Evolutionary conservation across 2,113 vertebrate species (phyloP), one percentile per base, ranked within the genome.

Genomic region (Pica pica): DNA sequence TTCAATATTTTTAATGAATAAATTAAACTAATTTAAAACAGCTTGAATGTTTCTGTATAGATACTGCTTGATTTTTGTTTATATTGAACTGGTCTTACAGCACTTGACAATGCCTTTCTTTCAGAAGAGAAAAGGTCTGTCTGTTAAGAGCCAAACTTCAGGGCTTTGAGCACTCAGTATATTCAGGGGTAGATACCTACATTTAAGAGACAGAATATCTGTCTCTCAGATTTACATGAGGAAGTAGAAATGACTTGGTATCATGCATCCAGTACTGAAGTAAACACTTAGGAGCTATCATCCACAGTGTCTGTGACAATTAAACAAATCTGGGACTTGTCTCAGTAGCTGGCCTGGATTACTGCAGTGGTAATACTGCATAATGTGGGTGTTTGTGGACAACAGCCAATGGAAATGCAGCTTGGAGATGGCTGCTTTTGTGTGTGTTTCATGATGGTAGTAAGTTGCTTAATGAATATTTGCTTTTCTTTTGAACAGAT

Each of bases 401-500:
- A 78, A 2, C 7, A 75, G 49, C 68, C 47, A 86, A 27, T 0
- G 8, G 44, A 82, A 80, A 65, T 31, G 42, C 26, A 61, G 53
- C 59, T 76, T 89, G 75, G 70, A 67, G 56, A 37, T 65, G n/a
- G 33, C 70, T 49, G 50, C 28, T 60, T 84, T 87, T 75, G 77
- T 89, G 9, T 89, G 78, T 64, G 50, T 42, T 41, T 87, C 6
- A 0, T 33, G 37, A 9, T 52, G 90, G 61, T 90, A 75, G 46
- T 77, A 63, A 85, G 26, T 61, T 76, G 26, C 27, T 35, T 69
- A 21, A 56, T 68, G 18, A 75, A 16, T 76, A 60, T 35, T 87
- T 91, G n/a, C 8, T 41, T 23, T 37, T 24, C 52, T 65, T 75
- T 91, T 42, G 31, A 92, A 75, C 90, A 99, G 99, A 97, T 87